phyloP scores from a whole-genome alignment of 2,113 vertebrate species.

The Scortum barcoo region DNA sequence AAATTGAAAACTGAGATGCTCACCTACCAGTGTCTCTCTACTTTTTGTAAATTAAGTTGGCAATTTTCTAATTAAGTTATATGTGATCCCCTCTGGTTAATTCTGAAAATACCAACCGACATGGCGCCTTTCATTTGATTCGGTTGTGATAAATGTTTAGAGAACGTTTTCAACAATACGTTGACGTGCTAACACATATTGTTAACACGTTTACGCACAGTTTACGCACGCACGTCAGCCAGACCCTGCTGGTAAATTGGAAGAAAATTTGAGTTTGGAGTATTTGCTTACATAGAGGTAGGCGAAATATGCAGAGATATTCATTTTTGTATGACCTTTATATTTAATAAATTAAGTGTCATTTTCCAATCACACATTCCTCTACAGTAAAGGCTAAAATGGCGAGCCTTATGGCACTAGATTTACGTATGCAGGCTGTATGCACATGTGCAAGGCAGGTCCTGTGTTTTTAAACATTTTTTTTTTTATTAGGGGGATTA shows the following conservation, averaged over 20 bases:
- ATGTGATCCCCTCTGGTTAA: not conserved
- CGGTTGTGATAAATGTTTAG: not conserved
- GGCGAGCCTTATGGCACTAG: not conserved
- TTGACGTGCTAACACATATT: not conserved
- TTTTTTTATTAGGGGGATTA: conserved; percentile 20
- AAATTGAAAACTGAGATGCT: not conserved
- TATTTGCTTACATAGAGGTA: not conserved
- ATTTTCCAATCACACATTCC: not conserved
- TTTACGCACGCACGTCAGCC: not conserved
- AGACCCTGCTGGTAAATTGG: not conserved
- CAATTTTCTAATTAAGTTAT: not conserved
- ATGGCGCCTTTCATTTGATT: not conserved
- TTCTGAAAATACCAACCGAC: not conserved
- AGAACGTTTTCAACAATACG: not conserved
- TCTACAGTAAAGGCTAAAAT: not conserved
- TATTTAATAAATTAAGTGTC: not conserved
- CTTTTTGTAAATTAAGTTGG: not conserved
- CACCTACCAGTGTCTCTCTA: not conserved
- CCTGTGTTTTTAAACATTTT: too few species aligned
- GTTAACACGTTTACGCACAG: not conserved
- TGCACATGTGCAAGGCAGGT: not conserved
- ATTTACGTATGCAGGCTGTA: conserved; percentile 13
- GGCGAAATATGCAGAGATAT: not conserved
- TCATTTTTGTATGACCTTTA: too few species aligned
- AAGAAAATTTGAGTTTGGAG: not conserved